Evolutionary conservation across 2,113 vertebrate species (phyloP).

Genomic region (Neotoma lepida): DNA sequence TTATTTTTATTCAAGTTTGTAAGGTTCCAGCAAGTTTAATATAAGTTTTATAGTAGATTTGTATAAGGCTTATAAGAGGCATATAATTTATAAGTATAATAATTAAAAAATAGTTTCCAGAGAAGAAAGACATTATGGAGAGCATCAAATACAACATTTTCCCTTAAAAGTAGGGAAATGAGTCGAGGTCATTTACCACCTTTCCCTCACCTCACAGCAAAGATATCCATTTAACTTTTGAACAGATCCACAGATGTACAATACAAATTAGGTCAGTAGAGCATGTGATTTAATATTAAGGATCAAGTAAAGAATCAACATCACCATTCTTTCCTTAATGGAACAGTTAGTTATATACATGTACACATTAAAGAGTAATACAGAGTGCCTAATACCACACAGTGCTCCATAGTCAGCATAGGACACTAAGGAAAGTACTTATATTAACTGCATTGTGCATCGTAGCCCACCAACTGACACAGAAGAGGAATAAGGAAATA

Average conservation of each 20-base stretch:
- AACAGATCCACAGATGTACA: background rate
- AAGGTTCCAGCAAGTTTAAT: background rate
- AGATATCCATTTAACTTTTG: background rate
- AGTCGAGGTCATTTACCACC: background rate
- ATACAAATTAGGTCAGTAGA: background rate
- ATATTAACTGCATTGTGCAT: background rate
- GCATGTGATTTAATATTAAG: constrained; percentile 8
- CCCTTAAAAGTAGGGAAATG: constrained; percentile 9
- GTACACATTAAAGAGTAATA: background rate
- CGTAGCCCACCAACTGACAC: background rate
- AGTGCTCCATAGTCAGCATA: background rate
- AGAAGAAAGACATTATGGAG: constrained; percentile 7
- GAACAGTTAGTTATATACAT: background rate
- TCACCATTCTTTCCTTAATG: background rate
- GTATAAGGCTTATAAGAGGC: constrained; percentile 6
- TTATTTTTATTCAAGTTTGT: constrained; percentile 29
- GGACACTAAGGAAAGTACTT: background rate
- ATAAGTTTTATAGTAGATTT: constrained; percentile 22
- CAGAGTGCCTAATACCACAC: background rate
- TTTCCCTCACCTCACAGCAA: background rate
- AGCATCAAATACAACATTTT: background rate
- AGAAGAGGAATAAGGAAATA: background rate
- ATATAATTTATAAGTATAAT: constrained; percentile 43
- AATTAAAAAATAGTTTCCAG: background rate
- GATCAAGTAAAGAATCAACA: constrained; percentile 20